Evolutionary conservation across 2,797 vertebrate genomes (phyloP), one percentile per base, ranked within the genome.

Genomic region (Typhlichthys eigenmanni): DNA sequence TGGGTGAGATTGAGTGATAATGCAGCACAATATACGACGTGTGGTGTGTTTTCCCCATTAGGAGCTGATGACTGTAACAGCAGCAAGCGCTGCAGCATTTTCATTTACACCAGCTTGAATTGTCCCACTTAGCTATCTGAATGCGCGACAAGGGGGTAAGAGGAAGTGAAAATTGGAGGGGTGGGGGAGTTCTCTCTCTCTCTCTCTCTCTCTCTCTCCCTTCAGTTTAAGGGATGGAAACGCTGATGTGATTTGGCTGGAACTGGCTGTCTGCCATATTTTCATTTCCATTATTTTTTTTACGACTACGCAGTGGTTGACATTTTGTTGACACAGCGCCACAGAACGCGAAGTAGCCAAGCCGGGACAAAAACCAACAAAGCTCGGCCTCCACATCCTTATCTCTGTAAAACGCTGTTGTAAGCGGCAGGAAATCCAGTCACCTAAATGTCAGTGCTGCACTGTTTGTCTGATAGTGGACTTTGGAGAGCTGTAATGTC

Each of bases 21-120:
- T 59, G 24, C 51, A 49, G 71, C 66, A 71, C 67, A 75, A 17
- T n/a, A 60, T 63, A 51, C 5, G n/a, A 51, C 5, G 16, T 61
- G 61, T 1, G n/a, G 59, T 66, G 45, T 13, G 60, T 57, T 71
- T 64, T 70, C 14, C 66, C 71, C 59, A 71, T 80, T 80, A 62
- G 75, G 66, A 69, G 68, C 74, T 71, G 63, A 67, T 62, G 76
- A 75, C 68, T 12, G 73, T 24, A 17, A 60, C 75, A 58, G 67
- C 68, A 66, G 59, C 57, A 16, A 67, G 70, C 50, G 19, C 69
- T 47, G 72, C 58, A 1, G 66, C 61, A 7, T 70, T 82, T 79
- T 74, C 70, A 72, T 79, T 74, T 76, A 55, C 72, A 74, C 84
- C 74, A 73, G 80, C 67, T 74, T 53, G 75, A 72, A 71, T 70